Evolutionary conservation across 1,140 invertebrate species (phyloP).

Genomic region (Drosophila pruinosa): DNA sequence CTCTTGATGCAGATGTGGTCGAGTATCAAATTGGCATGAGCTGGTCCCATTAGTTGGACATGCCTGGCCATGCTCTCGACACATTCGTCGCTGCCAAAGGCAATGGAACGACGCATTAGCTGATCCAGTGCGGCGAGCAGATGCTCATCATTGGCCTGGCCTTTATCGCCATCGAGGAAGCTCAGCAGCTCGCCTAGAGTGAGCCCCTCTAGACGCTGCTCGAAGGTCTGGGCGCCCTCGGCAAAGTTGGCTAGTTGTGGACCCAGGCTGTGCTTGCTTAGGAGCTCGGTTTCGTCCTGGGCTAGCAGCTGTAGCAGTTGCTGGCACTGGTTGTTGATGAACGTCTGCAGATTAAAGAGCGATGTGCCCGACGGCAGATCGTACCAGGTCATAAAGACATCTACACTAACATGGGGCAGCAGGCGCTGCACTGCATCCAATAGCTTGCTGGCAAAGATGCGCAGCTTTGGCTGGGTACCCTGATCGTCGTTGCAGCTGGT

Average conservation of each 20-base stretch:
- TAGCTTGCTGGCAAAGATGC: conserved; percentile 7
- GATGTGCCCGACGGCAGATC: conserved; percentile 39
- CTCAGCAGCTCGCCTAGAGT: conserved; percentile 56
- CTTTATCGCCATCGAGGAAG: conserved; percentile 48
- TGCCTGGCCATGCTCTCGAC: conserved; percentile 49
- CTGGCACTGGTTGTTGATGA: conserved; percentile 25
- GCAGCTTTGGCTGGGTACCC: not conserved
- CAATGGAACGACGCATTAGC: conserved; percentile 39
- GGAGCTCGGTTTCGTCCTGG: not conserved
- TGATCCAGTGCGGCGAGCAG: conserved; percentile 27
- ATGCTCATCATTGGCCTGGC: not conserved
- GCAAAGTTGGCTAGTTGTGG: conserved; percentile 45
- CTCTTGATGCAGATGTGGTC: conserved; percentile 8
- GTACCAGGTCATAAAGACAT: conserved; percentile 64
- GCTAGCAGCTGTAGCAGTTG: conserved; percentile 20
- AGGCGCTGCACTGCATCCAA: conserved; percentile 61
- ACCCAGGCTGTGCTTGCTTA: conserved; percentile 24
- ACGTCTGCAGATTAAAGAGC: conserved; percentile 45
- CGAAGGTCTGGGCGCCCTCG: conserved; percentile 38
- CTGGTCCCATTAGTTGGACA: conserved; percentile 20
- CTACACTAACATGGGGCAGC: conserved; percentile 53
- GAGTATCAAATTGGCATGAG: conserved; percentile 25
- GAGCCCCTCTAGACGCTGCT: conserved; percentile 35
- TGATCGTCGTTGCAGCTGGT: not conserved
- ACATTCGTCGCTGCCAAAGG: conserved; percentile 68